Percentiles rank a stretch among this genome's conserved stretches.
phyloP scores from a whole-genome alignment of 2,797 vertebrate species.

The Thaleichthys pacificus region DNA sequence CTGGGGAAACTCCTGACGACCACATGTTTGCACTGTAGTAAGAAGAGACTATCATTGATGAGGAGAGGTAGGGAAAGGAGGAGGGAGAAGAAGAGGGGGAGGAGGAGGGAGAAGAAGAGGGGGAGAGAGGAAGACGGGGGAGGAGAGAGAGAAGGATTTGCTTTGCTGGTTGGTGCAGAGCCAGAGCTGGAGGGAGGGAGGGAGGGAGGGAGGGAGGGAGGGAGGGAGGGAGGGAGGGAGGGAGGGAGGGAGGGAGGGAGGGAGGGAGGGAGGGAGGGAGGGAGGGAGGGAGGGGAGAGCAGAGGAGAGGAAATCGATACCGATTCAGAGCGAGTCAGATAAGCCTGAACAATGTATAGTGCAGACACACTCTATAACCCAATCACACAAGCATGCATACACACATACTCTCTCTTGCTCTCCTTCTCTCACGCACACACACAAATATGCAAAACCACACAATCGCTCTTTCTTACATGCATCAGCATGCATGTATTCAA shows the following conservation, averaged over 20 bases:
- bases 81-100: background rate
- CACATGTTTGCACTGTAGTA: conserved; percentile 43
- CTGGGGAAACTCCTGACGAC: background rate
- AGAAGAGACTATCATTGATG: conserved; percentile 32
- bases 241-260: conserved; percentile 28
- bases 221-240: conserved; percentile 7
- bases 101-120: conserved; percentile 25
- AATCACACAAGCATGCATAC: conserved; percentile 60
- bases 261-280: conserved; percentile 34
- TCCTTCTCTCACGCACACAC: background rate
- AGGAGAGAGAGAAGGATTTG: conserved; percentile 21
- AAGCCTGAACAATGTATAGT: conserved; percentile 83
- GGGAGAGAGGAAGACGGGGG: conserved; percentile 20
- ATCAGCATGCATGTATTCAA: conserved; percentile 3
- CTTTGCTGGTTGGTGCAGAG: conserved; percentile 54
- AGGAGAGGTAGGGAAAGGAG: conserved; percentile 27
- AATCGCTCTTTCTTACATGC: background rate
- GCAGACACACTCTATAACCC: conserved; percentile 78
- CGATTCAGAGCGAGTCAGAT: conserved; percentile 84
- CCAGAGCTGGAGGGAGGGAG: conserved; percentile 44
- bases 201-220: conserved; percentile 1
- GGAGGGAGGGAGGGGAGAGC: conserved; percentile 66
- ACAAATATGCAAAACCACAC: background rate
- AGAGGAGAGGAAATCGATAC: conserved; percentile 83
- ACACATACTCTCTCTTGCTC: background rate